phyloP scores from a whole-genome alignment of 1,140 invertebrate genomes.

The Paracyclopina nana region DNA sequence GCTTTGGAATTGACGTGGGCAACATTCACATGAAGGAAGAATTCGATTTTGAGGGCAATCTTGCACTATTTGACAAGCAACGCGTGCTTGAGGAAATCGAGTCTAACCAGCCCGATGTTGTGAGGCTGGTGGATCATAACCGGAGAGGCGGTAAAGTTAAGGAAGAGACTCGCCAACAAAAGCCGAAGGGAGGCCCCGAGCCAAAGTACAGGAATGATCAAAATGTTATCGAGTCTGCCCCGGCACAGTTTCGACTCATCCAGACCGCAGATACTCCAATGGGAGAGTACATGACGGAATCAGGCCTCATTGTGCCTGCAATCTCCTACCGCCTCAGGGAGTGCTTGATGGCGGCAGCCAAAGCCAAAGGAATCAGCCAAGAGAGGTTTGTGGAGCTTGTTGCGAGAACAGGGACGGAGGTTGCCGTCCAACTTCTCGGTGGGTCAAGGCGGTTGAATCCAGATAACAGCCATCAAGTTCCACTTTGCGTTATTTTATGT shows the following conservation, averaged over 20 bases:
- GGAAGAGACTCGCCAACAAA: too few relatives aligned
- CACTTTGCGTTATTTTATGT: slow-evolving; percentile 50
- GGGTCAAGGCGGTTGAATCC: slow-evolving; percentile 47
- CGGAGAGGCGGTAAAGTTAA: too few relatives aligned
- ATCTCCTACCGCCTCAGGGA: slow-evolving; percentile 41
- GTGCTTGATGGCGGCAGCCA: slow-evolving; percentile 27
- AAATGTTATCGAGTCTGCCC: slow-evolving; percentile 48
- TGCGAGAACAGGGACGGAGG: slow-evolving; percentile 49
- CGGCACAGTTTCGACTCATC: slow-evolving; percentile 44
- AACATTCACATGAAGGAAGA: slow-evolving; percentile 41
- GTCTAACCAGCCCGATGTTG: slow-evolving; percentile 43
- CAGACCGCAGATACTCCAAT: slow-evolving; percentile 37
- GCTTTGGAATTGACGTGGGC: slow-evolving; percentile 37
- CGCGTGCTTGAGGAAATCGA: slow-evolving; percentile 28
- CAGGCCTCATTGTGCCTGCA: slow-evolving; percentile 48
- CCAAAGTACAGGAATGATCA: slow-evolving; percentile 51
- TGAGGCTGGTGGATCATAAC: slow-evolving; percentile 28
- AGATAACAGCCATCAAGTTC: slow-evolving; percentile 54
- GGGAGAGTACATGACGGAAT: slow-evolving; percentile 48
- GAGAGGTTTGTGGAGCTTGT: slow-evolving; percentile 47
- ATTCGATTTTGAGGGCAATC: slow-evolving; percentile 81
- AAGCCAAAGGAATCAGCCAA: slow-evolving; percentile 35
- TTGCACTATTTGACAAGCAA: slow-evolving; percentile 66
- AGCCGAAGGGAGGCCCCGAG: too few relatives aligned
- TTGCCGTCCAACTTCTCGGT: slow-evolving; percentile 50